Conservation (phyloP, 1,140 invertebrate species). For the Meloidogyne chitwoodi region DNA sequence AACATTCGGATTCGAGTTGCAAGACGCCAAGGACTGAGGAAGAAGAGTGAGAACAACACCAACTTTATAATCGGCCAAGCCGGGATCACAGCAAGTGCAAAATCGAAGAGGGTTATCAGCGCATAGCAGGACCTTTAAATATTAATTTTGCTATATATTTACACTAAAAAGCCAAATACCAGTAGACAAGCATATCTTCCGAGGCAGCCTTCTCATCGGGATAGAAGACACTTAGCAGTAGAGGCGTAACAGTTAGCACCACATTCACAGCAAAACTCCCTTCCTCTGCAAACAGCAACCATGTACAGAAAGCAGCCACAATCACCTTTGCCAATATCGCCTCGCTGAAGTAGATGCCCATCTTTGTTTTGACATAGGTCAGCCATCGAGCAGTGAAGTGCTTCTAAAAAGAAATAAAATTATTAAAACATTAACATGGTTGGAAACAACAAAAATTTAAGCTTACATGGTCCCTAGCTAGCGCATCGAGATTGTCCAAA, state of each 20-base stretch:
- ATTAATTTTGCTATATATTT: neutral
- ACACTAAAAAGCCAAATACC: neutral
- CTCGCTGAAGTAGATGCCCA: neutral
- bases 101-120: neutral
- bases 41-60: neutral
- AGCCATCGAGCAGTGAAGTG: neutral
- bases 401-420: neutral
- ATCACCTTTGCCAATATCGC: neutral
- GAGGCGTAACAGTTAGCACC: neutral
- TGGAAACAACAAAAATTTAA: neutral
- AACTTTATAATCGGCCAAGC: neutral
- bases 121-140: neutral
- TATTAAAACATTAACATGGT: neutral
- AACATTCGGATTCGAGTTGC: neutral
- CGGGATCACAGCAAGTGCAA: neutral
- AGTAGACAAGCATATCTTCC: neutral
- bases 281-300: neutral
- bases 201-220: neutral
- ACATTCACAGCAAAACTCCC: neutral
- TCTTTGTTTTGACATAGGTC: neutral
- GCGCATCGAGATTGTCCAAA: neutral
- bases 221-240: neutral
- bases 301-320: neutral
- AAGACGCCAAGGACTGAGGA: neutral
- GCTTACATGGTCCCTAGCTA: neutral